phyloP scores from a whole-genome alignment of 2,888 invertebrate genomes.

The Dryococelus australis region DNA sequence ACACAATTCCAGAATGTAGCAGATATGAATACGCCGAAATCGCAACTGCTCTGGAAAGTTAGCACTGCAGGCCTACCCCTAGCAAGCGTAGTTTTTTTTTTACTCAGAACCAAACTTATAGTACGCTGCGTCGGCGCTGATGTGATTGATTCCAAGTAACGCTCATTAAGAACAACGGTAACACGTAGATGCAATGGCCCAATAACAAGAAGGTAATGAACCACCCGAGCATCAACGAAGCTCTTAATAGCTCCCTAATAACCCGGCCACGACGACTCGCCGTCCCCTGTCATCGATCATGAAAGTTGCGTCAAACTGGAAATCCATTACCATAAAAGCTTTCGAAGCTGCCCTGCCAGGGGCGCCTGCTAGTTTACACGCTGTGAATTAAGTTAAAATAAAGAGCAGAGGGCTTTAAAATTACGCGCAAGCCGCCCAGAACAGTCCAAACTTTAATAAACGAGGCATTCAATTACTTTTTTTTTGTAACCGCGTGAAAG shows the following conservation, averaged over 20 bases:
- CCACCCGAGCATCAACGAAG: neutral
- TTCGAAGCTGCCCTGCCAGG: too few relatives aligned
- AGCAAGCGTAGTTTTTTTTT: too few relatives aligned
- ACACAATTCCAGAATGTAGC: too few relatives aligned
- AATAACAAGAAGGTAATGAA: neutral
- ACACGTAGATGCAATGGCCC: neutral
- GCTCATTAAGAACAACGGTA: neutral
- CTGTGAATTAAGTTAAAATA: neutral
- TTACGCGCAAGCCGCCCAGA: neutral
- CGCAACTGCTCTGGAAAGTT: too few relatives aligned
- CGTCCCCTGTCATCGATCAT: neutral
- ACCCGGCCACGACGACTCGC: neutral
- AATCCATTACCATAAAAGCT: neutral
- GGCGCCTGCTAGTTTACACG: neutral
- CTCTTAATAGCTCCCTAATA: neutral
- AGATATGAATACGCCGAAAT: too few relatives aligned
- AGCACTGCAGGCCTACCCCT: too few relatives aligned
- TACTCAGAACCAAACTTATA: too few relatives aligned
- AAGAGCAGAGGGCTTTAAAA: neutral
- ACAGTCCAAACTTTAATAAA: constrained; percentile 5
- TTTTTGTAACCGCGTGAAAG: neutral
- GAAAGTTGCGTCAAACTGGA: neutral
- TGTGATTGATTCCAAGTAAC: neutral
- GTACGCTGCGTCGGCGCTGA: neutral
- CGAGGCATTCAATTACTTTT: neutral